phyloP scores from a whole-genome alignment of 2,113 vertebrate genomes.

The Sprattus sprattus region DNA sequence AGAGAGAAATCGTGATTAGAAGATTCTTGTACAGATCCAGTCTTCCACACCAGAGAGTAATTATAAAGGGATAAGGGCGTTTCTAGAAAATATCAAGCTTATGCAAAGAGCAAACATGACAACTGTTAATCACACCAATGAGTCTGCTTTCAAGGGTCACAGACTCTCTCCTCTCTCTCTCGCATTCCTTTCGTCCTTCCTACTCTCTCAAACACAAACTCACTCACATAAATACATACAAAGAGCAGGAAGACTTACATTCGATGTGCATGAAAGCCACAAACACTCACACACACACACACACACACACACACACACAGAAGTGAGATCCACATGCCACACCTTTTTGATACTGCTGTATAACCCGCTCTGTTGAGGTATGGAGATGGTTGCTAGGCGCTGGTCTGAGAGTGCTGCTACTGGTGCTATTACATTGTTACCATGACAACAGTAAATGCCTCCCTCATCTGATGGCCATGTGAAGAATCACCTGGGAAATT shows the following conservation, averaged over 20 bases:
- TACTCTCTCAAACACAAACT: not conserved
- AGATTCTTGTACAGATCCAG: constrained; percentile 28
- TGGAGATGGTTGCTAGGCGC: constrained; percentile 45
- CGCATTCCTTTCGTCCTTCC: not conserved
- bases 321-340: not conserved
- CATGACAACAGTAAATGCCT: constrained; percentile 14
- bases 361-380: constrained; percentile 45
- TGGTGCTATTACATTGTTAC: constrained; percentile 5
- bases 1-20: not conserved
- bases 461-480: constrained; percentile 13
- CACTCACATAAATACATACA: constrained; percentile 5
- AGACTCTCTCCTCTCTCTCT: not conserved
- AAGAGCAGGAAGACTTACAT: not conserved
- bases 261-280: not conserved
- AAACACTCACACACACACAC: not conserved
- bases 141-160: constrained; percentile 24
- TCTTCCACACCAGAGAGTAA: constrained; percentile 50
- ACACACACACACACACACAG: not conserved
- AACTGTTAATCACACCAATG: constrained; percentile 41
- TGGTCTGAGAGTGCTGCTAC: not conserved
- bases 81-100: constrained; percentile 35
- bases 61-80: constrained; percentile 28
- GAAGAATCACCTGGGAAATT: constrained; percentile 12
- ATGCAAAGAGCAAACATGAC: constrained; percentile 42
- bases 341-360: constrained; percentile 28